A percentile compares a stretch with the other conserved stretches of the same genome.
These are phyloP conservation scores for Cylindroiulus punctatus DNA, from an alignment of 2,888 invertebrate species.

Conservation along the genomic window DNA sequence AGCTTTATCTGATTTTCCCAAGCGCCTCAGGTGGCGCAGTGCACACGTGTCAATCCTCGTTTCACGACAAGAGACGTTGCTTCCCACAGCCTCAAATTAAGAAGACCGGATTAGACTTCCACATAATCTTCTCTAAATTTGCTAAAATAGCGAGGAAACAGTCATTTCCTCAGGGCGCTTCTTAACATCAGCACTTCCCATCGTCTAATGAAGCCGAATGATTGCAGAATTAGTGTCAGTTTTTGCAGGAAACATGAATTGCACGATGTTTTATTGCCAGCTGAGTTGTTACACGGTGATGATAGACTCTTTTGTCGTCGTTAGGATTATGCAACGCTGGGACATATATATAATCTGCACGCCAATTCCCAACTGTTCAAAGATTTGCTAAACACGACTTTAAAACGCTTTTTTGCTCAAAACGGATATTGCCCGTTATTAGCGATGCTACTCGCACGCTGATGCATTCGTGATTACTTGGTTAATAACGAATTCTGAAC, in stretches of 20 bases:
- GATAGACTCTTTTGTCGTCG: neutral
- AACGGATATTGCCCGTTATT: no score
- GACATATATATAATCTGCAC: no score
- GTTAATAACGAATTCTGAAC: no score
- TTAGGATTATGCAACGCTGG: neutral
- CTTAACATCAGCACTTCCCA: neutral
- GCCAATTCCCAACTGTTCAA: no score
- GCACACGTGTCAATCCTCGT: neutral
- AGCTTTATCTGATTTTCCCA: slow-evolving; percentile 5
- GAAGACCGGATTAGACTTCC: slow-evolving; percentile 1
- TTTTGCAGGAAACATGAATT: slow-evolving; percentile 10
- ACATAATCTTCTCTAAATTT: slow-evolving; percentile 10
- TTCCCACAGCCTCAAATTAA: slow-evolving; percentile 1
- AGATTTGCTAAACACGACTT: no score
- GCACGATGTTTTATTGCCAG: neutral
- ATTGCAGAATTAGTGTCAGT: neutral
- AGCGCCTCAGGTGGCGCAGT: slow-evolving; percentile 1
- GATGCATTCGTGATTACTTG: no score
- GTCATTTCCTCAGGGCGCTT: neutral
- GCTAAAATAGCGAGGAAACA: neutral
- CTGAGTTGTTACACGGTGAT: neutral
- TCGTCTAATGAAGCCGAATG: neutral
- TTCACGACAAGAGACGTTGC: neutral
- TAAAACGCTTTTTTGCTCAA: no score
- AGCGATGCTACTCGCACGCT: no score